Base-by-base conservation (phyloP, 2,113 vertebrate species). In the Anoplopoma fimbria region DNA sequence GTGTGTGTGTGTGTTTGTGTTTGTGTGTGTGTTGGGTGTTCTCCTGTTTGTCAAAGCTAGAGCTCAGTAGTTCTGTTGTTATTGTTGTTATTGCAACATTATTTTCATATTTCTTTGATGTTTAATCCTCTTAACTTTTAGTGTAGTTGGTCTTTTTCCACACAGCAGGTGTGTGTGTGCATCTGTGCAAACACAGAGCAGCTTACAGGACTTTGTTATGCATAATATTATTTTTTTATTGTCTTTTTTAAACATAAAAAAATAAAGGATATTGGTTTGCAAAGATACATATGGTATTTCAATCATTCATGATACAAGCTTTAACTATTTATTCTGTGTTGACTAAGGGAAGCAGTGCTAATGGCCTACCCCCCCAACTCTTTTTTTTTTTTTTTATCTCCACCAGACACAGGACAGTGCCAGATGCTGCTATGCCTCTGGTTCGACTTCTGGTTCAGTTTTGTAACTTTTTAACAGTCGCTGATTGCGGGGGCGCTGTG, bases 401-500 rank as follows among this genome's bases (percentile, higher is more conserved):
- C 23, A 67, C 29, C 64, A 63, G 67, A 57, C 69, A 58, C 79
- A 69, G 77, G 85, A 86, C 79, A 76, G 75, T 58, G 81, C 90
- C 94, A 94, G 89, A 93, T 92, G 90, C 63, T 85, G 42, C 47
- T 76, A 60, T 80, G 68, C 73, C 82, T 84, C 74, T 47, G 84
- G 61, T 92, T 86, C 60, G 63, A 88, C 89, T 93, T 90, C 88
- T 90, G 89, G 83, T 93, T 90, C 62, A 82, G 89, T 89, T 94
- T 90, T 94, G 79, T 74, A 85, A 88, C 87, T 87, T 88, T 88
- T 88, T 89, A 91, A 91, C 90, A 77, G 90, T 81, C 85, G 67
- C 86, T 94, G 92, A 95, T 92, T 91, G 84, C 91, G 15, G 57
- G 57, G 70, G 67, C 23, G 68, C 67, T 53, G 60, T 51, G 4